Evolutionary conservation across 2,113 vertebrate species (phyloP).

Genomic region (Heterochromis multidens): DNA sequence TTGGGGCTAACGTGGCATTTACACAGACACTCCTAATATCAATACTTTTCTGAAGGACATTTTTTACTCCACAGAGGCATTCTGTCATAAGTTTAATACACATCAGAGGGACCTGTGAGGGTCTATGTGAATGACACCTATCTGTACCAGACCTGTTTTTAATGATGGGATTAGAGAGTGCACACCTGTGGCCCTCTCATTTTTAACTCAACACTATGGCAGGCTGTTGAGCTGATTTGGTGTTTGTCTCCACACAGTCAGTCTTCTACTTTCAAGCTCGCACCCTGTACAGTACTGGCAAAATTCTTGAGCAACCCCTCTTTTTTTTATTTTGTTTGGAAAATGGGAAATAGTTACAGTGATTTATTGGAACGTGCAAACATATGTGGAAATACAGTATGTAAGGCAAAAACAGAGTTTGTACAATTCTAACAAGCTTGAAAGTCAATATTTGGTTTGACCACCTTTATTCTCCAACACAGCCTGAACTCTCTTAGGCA

Average conservation of each 20-base stretch:
- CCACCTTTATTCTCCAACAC: neutral
- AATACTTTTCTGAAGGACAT: constrained; percentile 30
- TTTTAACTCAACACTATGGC: constrained; percentile 6
- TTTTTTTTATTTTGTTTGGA: neutral
- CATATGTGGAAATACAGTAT: neutral
- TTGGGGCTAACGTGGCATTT: constrained; percentile 39
- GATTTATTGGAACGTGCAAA: neutral
- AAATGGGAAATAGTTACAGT: neutral
- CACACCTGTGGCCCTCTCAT: constrained; percentile 67
- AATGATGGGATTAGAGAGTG: constrained; percentile 66
- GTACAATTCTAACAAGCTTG: neutral
- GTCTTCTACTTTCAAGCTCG: neutral
- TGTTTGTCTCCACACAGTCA: neutral
- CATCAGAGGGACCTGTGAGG: constrained; percentile 6
- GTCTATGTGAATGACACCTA: neutral
- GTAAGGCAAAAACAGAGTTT: neutral
- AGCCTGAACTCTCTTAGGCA: neutral
- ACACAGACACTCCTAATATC: constrained; percentile 30
- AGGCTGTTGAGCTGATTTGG: neutral
- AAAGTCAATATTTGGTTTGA: too few species aligned
- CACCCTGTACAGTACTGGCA: neutral
- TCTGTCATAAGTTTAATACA: constrained; percentile 29
- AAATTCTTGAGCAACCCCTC: neutral
- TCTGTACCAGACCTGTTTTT: constrained; percentile 44
- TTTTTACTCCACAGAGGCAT: constrained; percentile 6